phyloP scores from a whole-genome alignment of 2,113 vertebrate genomes.

The Otis tarda region DNA sequence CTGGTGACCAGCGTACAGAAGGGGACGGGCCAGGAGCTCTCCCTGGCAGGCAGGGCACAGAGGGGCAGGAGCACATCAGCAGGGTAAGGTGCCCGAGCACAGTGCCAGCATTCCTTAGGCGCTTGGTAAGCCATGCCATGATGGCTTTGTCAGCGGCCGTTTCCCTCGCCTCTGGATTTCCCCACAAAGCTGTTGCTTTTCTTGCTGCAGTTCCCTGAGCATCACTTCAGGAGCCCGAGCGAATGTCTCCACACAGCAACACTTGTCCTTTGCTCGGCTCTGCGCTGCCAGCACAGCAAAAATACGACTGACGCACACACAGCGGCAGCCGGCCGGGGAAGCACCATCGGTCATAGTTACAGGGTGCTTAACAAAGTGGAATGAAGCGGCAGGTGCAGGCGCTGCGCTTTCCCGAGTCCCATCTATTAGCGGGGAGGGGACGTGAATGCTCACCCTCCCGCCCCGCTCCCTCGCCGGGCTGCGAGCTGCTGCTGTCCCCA shows the following conservation, averaged over 20 bases:
- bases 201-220: slow-evolving; percentile 30
- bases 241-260: background rate
- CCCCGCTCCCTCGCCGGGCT: accelerated
- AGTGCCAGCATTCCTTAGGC: background rate
- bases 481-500: background rate
- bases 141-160: background rate
- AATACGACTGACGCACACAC: background rate
- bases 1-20: background rate
- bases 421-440: background rate
- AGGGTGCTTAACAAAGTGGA: background rate
- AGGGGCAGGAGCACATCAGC: background rate
- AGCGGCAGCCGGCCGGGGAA: background rate
- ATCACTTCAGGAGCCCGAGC: background rate
- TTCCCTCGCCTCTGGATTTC: background rate
- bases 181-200: slow-evolving; percentile 46
- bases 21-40: background rate
- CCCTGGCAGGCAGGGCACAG: background rate
- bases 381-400: background rate
- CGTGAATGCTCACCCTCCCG: background rate
- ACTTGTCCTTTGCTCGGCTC: background rate
- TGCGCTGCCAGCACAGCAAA: slow-evolving; percentile 40
- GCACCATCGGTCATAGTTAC: background rate
- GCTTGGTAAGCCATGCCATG: background rate
- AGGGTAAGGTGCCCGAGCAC: background rate
- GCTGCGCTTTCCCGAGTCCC: accelerated